Base-by-base conservation (phyloP, 2,888 invertebrate genomes). In the Erannis defoliaria region DNA sequence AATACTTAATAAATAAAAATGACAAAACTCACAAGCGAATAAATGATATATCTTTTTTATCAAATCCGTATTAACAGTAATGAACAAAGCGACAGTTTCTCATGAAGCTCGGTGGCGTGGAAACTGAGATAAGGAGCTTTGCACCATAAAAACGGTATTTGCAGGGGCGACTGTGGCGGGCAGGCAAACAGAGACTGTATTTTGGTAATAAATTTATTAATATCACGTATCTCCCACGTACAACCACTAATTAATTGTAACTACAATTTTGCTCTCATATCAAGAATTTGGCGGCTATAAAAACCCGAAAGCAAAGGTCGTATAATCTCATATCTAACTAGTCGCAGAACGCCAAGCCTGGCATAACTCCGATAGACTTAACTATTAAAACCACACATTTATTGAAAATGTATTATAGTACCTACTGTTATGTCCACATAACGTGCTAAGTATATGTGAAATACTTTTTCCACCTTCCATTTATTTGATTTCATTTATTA, bases 71-170 rank as follows among this genome's bases (percentile, higher is more conserved):
- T 51, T 43, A 31, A 43, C 50, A 46, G 12, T 40, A 51, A 29
- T 62, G 63, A 64, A 64, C 66, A 67, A 62, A 75, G 72, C 73
- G 67, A 63, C 63, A 68, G 63, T 71, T 70, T 64, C 57, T 53
- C 66, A 50, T 53, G 64, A 66, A 67, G 71, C 74, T 63, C 73
- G 76, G 70, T 76, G 74, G 82, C 78, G 80, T 90, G 90, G 86
- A 86, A 89, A 81, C 77, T 46, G 73, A 75, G 90, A 90, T 90
- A 90, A 90, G 89, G 73, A 81, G 88, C 85, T 90, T 88, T 83
- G 70, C 74, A 75, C 75, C 82, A 84, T 89, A 88, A 89, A 88
- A 85, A 78, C 72, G 66, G 76, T 71, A 77, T 78, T 79, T 73
- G 68, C 70, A 23, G 53, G 43, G 40, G 54, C 19, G 43, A 55